Evolutionary conservation across 2,113 vertebrate genomes (phyloP).

Genomic region (Notothenia coriiceps): DNA sequence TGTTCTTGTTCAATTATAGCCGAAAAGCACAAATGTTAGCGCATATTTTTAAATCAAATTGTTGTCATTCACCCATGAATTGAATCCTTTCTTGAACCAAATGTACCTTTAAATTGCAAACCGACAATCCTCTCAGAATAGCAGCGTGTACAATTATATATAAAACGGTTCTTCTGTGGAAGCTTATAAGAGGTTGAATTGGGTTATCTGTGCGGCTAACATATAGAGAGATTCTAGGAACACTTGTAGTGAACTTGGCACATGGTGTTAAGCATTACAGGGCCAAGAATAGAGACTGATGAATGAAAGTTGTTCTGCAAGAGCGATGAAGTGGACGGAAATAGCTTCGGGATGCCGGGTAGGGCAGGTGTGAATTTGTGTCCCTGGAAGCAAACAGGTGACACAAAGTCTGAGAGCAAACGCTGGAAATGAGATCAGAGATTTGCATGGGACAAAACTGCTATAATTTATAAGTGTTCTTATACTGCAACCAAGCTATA

Average conservation of each 20-base stretch:
- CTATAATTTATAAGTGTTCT: not conserved
- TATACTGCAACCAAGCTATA: not conserved
- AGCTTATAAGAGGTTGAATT: not conserved
- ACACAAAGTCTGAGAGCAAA: slow-evolving; percentile 26
- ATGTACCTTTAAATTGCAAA: not conserved
- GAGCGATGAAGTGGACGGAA: slow-evolving; percentile 38
- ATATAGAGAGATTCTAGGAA: not conserved
- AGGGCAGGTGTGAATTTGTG: slow-evolving; percentile 65
- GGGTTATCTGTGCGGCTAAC: not conserved
- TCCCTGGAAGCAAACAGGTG: slow-evolving; percentile 24
- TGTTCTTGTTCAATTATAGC: not conserved
- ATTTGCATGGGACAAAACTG: not conserved
- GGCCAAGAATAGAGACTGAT: slow-evolving; percentile 11
- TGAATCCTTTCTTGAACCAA: no score
- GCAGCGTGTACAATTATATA: not conserved
- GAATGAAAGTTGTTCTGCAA: slow-evolving; percentile 26
- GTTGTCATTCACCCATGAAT: not conserved
- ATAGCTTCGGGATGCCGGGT: slow-evolving; percentile 39
- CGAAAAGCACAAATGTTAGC: not conserved
- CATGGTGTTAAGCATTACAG: not conserved
- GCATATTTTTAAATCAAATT: not conserved
- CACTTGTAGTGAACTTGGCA: slow-evolving; percentile 11
- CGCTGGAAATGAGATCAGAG: not conserved
- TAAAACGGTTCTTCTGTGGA: not conserved
- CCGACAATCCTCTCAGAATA: not conserved